Percentiles rank a stretch among this genome's conserved stretches.
Evolutionary conservation across 2,113 vertebrate species (phyloP).

Genomic region (Procavia capensis): DNA sequence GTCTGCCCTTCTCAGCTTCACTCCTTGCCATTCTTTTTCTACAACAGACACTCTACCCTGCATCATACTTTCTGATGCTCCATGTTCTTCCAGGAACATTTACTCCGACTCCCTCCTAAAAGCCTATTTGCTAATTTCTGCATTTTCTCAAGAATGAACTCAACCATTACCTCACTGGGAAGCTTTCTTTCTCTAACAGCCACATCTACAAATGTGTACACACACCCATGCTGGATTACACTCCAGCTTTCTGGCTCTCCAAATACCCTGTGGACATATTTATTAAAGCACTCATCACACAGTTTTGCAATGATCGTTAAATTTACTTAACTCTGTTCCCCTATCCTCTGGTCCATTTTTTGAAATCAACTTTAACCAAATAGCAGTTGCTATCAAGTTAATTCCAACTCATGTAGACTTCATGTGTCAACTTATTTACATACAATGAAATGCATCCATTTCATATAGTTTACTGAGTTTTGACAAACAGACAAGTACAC

Average conservation of each 20-base stretch:
- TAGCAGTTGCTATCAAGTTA: not conserved
- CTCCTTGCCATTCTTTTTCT: not conserved
- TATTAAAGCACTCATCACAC: too few relatives aligned
- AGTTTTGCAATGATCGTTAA: not conserved
- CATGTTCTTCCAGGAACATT: not conserved
- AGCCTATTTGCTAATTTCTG: not conserved
- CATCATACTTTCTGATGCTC: not conserved
- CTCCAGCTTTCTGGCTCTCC: not conserved
- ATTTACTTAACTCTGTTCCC: not conserved
- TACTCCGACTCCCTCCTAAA: not conserved
- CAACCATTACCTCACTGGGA: not conserved
- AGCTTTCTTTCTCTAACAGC: not conserved
- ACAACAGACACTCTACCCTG: not conserved
- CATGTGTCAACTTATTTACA: not conserved
- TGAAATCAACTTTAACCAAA: not conserved
- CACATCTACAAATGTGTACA: too few relatives aligned
- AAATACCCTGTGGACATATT: not conserved
- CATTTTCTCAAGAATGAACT: not conserved
- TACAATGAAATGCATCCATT: not conserved
- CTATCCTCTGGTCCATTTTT: not conserved
- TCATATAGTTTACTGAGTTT: not conserved
- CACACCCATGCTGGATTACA: not conserved
- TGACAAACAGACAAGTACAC: not conserved
- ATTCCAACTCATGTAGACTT: not conserved
- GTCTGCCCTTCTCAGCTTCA: not conserved